Evolutionary conservation across 2,113 vertebrate genomes (phyloP).

Genomic region (Leiothrix lutea): DNA sequence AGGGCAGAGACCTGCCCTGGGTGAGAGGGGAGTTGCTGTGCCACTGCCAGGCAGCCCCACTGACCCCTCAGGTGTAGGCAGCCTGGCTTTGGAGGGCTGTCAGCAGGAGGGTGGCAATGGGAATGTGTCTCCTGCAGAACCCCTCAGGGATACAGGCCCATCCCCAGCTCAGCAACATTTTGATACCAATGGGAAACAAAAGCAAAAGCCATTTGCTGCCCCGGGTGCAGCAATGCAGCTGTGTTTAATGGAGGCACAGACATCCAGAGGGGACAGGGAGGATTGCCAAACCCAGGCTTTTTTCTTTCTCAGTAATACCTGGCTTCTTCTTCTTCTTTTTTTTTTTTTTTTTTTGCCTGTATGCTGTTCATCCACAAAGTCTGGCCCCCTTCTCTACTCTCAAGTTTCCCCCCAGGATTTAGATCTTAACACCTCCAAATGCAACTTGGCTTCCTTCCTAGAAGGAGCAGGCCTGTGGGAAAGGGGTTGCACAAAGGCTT

Average conservation of each 20-base stretch:
- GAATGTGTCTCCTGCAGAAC: not conserved
- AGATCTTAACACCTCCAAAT: conserved; percentile 22
- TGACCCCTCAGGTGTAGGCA: not conserved
- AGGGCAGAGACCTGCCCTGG: not conserved
- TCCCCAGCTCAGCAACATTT: not conserved
- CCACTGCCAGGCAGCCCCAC: not conserved
- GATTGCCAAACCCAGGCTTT: not conserved
- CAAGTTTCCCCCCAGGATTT: conserved; percentile 21
- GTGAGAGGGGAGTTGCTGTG: not conserved
- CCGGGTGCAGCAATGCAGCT: not conserved
- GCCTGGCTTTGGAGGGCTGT: not conserved
- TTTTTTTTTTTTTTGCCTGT: not conserved
- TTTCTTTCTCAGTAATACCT: conserved; percentile 1
- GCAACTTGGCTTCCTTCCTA: conserved; percentile 28
- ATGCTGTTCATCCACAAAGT: not conserved
- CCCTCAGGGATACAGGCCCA: not conserved
- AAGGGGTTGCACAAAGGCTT: not conserved
- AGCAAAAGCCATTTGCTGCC: not conserved
- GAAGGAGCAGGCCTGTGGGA: not conserved
- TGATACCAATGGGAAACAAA: not conserved
- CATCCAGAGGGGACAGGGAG: not conserved
- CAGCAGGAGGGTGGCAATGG: not conserved
- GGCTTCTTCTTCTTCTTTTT: not conserved
- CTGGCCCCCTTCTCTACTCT: not conserved
- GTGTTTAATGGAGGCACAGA: not conserved